These are phyloP conservation scores for Junco hyemalis DNA, from an alignment of 2,113 vertebrate species.

Conservation along the genomic window DNA sequence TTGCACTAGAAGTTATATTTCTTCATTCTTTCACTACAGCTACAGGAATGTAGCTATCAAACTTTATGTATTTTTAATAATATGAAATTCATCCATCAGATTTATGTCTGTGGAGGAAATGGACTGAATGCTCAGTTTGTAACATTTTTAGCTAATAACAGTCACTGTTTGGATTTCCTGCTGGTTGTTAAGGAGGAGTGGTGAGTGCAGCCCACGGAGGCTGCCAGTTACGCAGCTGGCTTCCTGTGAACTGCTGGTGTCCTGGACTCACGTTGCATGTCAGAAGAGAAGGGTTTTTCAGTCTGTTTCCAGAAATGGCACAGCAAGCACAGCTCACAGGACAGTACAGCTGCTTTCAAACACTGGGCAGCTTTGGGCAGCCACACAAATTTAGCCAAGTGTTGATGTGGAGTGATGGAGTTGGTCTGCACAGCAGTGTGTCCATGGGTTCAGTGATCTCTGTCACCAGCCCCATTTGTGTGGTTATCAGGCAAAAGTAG, in stretches of 20 bases:
- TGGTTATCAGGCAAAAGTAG: neutral
- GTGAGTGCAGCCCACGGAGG: rapidly evolving
- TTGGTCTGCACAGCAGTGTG: neutral
- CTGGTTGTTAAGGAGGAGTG: neutral
- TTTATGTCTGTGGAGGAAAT: neutral
- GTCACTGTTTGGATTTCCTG: neutral
- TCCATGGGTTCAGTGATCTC: rapidly evolving
- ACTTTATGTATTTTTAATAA: neutral
- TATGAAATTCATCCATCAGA: neutral
- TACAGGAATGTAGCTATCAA: neutral
- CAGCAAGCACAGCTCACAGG: neutral
- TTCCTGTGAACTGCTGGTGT: neutral
- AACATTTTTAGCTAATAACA: neutral
- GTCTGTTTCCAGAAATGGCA: neutral
- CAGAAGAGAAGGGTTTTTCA: neutral
- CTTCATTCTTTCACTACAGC: neutral
- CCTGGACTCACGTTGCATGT: neutral
- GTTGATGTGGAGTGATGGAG: neutral
- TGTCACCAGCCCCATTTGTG: neutral
- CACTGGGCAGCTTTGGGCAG: neutral
- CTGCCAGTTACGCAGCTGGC: neutral
- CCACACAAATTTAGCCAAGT: neutral
- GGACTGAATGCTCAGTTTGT: neutral
- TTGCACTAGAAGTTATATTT: neutral
- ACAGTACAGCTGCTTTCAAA: neutral